These are phyloP conservation scores for Buphagus erythrorhynchus DNA, from an alignment of 2,797 vertebrate species.

Conservation along the genomic window DNA sequence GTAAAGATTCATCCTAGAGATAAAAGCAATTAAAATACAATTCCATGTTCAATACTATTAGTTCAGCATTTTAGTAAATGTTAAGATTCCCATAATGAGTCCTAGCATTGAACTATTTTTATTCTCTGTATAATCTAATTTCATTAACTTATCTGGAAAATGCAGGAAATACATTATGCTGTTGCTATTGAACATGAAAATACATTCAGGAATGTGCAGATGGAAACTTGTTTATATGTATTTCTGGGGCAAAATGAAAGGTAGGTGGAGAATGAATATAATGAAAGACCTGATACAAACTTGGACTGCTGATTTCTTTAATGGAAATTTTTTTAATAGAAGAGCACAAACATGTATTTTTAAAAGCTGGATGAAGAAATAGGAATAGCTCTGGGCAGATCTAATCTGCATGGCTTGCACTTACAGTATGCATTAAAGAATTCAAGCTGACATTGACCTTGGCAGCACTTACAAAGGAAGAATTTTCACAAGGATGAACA, in stretches of 20 bases:
- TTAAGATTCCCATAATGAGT: not conserved
- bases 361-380: conserved; percentile 49
- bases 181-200: not conserved
- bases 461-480: conserved; percentile 59
- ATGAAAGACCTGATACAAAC: not conserved
- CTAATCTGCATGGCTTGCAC: conserved; percentile 62
- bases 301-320: conserved; percentile 3
- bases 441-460: conserved; percentile 65
- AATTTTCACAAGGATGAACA: conserved; percentile 68
- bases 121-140: conserved; percentile 13
- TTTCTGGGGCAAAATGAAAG: not conserved
- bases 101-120: conserved; percentile 1
- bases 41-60: not conserved
- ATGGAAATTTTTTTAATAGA: conserved; percentile 34
- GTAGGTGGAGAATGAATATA: not conserved
- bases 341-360: conserved; percentile 20
- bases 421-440: conserved; percentile 60
- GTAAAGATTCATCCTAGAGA: not conserved
- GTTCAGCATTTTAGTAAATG: not conserved
- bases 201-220: not conserved
- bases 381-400: conserved; percentile 59
- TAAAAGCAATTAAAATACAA: not conserved
- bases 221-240: not conserved
- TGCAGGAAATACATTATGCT: not conserved
- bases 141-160: conserved; percentile 10